Percentiles rank a stretch among this genome's conserved stretches.
Evolutionary conservation across 1,140 invertebrate genomes (phyloP).

Genomic region (Penaeus indicus): DNA sequence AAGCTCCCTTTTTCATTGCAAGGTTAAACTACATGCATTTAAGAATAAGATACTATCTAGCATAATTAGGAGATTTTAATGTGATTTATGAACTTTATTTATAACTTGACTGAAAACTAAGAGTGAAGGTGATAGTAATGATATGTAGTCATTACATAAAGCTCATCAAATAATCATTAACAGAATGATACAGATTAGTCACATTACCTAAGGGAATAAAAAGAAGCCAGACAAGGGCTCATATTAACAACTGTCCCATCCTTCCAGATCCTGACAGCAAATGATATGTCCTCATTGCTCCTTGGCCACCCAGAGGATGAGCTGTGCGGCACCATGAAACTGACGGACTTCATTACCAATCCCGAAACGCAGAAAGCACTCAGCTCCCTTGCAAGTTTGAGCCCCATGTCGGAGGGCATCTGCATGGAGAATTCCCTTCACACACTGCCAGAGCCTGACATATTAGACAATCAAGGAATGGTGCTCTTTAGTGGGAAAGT

Average conservation of each 20-base stretch:
- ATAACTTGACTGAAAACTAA: too few relatives aligned
- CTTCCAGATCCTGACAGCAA: conserved; percentile 55
- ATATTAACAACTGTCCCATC: neutral
- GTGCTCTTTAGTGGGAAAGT: conserved; percentile 53
- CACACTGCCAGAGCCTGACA: conserved; percentile 36
- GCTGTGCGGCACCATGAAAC: conserved; percentile 39
- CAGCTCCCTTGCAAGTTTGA: conserved; percentile 8
- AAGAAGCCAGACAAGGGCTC: too few relatives aligned
- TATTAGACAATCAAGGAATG: conserved; percentile 28
- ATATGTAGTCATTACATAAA: too few relatives aligned
- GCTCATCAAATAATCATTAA: too few relatives aligned
- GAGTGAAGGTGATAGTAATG: too few relatives aligned
- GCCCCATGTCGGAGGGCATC: conserved; percentile 3
- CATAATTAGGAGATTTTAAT: too few relatives aligned
- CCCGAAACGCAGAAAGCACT: conserved; percentile 5
- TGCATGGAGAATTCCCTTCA: conserved; percentile 23
- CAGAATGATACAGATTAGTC: too few relatives aligned
- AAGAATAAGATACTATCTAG: too few relatives aligned
- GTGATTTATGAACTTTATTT: too few relatives aligned
- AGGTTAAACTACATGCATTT: neutral
- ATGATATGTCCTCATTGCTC: conserved; percentile 56
- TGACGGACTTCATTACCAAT: conserved; percentile 45
- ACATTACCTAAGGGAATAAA: too few relatives aligned
- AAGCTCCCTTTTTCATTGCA: neutral
- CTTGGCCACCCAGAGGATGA: conserved; percentile 48